Conservation (phyloP, 2,888 invertebrate species). For the Labia minor region DNA sequence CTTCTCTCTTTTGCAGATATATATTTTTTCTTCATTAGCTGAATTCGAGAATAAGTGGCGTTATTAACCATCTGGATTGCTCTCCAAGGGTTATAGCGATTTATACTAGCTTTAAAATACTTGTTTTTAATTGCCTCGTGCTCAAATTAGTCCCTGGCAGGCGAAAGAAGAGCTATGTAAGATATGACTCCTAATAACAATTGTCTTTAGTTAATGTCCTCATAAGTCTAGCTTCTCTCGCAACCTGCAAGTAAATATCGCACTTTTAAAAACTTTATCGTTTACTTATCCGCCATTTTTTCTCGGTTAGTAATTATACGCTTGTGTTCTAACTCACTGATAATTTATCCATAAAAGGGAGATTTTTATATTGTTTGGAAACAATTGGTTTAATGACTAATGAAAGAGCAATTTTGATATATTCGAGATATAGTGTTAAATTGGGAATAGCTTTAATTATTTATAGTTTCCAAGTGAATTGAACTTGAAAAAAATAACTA, state of each 20-base stretch:
- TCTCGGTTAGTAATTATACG: no score
- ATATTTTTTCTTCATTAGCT: conserved; percentile 2
- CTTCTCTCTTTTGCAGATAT: not conserved
- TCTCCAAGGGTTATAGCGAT: conserved; percentile 31
- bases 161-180: conserved; percentile 27
- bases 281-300: not conserved
- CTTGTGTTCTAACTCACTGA: no score
- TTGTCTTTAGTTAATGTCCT: conserved; percentile 23
- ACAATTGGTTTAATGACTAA: no score
- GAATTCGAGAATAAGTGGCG: conserved; percentile 13
- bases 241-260: not conserved
- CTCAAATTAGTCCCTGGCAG: conserved; percentile 35
- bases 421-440: no score
- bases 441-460: no score
- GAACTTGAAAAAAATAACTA: no score
- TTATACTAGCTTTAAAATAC: conserved; percentile 37
- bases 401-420: no score
- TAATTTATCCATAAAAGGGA: no score
- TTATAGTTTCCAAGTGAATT: no score
- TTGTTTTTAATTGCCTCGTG: conserved; percentile 36
- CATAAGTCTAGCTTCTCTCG: not conserved
- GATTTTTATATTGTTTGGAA: no score
- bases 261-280: conserved; percentile 13
- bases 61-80: conserved; percentile 16
- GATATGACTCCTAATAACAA: conserved; percentile 34